These are phyloP conservation scores for Cetoscarus ocellatus DNA, from an alignment of 2,797 vertebrate genomes.

Conservation along the genomic window DNA sequence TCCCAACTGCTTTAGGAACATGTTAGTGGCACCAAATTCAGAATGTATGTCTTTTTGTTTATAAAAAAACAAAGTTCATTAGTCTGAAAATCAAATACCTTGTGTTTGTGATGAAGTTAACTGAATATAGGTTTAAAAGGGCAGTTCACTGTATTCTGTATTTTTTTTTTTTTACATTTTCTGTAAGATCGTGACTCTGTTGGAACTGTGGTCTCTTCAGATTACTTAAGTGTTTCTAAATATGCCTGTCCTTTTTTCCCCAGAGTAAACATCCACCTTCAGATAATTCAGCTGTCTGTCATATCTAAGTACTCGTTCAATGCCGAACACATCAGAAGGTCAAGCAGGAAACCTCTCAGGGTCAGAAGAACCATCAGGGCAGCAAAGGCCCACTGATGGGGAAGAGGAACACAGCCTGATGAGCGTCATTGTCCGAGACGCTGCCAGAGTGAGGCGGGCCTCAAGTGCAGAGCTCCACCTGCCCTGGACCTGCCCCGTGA, in stretches of 20 bases:
- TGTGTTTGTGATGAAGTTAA: no score
- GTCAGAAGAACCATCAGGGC: constrained; percentile 78
- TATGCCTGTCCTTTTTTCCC: constrained; percentile 15
- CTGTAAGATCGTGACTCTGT: background rate
- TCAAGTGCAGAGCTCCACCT: constrained; percentile 90
- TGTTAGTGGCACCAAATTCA: no score
- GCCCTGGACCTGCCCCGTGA: constrained; percentile 96
- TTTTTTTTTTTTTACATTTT: no score
- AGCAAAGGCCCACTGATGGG: constrained; percentile 71
- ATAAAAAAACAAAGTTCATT: no score
- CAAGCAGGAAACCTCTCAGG: constrained; percentile 86
- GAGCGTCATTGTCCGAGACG: constrained; percentile 82
- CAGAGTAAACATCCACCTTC: constrained; percentile 26
- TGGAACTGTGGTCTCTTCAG: background rate
- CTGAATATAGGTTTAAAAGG: no score
- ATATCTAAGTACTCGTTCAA: constrained; percentile 80
- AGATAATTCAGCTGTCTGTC: constrained; percentile 43
- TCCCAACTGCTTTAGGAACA: no score
- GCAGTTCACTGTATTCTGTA: no score
- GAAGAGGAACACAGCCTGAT: constrained; percentile 72
- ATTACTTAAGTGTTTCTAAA: background rate
- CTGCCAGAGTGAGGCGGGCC: constrained; percentile 81
- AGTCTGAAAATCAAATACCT: no score
- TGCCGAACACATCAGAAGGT: constrained; percentile 93
- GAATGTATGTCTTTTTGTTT: no score